Evolutionary conservation across 2,113 vertebrate genomes (phyloP), one percentile per base, ranked within the genome.

Genomic region (Xenopus borealis): DNA sequence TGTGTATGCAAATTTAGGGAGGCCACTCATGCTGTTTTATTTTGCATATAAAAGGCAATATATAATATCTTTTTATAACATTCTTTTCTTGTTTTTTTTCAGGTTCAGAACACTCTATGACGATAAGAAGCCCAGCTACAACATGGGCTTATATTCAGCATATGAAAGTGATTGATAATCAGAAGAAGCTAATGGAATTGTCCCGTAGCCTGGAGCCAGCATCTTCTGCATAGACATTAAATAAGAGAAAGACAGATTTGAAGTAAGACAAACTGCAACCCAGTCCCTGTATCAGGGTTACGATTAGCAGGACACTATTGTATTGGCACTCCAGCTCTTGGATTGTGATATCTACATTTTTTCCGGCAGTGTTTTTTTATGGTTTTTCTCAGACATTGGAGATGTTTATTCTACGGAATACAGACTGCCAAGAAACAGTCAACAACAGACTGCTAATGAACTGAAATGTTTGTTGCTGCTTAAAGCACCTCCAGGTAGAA

Each of bases 81-180:
- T 53, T 1, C 12, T 7, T 53, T 13, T 53, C 17, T 17, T 47
- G 44, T 79, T 13, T 78, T 0, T n/a, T 1, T 50, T 0, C 86
- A 98, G 96, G 89, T 83, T 98, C 94, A 0, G 95, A 98, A 75
- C 88, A 91, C 75, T 91, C 88, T 6, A 70, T 94, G 71, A 92
- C 89, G 4, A 84, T 89, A 71, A 83, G 91, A 66, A 94, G 76
- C 81, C 87, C 91, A 10, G 81, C 86, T 81, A 91, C 87, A 66
- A 88, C 91, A 81, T 88, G 92, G 61, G 93, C 92, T 0, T 95
- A 95, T 78, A 85, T 97, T 78, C 93, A 95, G 88, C 93, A 94
- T 87, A 88, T 97, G 78, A 91, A 86, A 68, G 94, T 96, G 82
- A 96, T 96, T 20, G 93, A 98, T 92, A 93, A 91, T 85, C 96